Base-by-base conservation (phyloP, 2,797 vertebrate species). In the Fistularia tabacaria region DNA sequence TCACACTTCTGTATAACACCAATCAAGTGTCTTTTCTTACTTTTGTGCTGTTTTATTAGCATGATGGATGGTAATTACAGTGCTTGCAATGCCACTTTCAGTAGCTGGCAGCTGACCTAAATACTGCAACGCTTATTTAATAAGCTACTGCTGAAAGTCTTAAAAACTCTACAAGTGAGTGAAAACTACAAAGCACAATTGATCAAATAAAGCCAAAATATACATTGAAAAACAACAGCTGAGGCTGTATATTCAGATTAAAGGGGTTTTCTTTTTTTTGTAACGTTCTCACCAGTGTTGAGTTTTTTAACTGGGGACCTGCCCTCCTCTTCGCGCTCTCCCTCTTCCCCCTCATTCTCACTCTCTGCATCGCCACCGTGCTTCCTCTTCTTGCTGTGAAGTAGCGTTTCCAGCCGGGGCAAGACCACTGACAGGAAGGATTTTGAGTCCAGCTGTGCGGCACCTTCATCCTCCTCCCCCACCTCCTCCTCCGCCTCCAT, bases 361-460 rank as follows among this genome's bases (percentile, higher is more conserved):
- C 90, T 89, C 75, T 90, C 93, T 74, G 89, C 89, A 83, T 92
- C 91, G 47, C 90, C 85, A 62, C 93, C 93, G 73, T 90, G 92
- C 78, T 94, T 94, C 91, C 97, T 95, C 92, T 98, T 99, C 85
- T 94, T 92, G 91, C 93, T 90, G 87, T 98, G 96, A 73, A 98
- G 93, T 47, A 99, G 91, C 67, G 94, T 98, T 92, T 99, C 96
- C 90, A 99, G 93, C 75, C 94, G 91, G 72, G 97, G 96, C 86
- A 98, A 94, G 83, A 98, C 96, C 90, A 99, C 95, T 50, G 97
- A 97, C 90, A 99, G 89, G 92, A 99, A 95, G 82, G 94, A 97
- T 87, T 96, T 98, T 87, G 95, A 92, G 69, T 93, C 94, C 83
- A 97, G 90, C 91, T 94, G 93, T 62, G 91, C 86, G 73, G 86